Conservation (phyloP, 2,797 vertebrate genomes). For the Emydoidea blandingii region DNA sequence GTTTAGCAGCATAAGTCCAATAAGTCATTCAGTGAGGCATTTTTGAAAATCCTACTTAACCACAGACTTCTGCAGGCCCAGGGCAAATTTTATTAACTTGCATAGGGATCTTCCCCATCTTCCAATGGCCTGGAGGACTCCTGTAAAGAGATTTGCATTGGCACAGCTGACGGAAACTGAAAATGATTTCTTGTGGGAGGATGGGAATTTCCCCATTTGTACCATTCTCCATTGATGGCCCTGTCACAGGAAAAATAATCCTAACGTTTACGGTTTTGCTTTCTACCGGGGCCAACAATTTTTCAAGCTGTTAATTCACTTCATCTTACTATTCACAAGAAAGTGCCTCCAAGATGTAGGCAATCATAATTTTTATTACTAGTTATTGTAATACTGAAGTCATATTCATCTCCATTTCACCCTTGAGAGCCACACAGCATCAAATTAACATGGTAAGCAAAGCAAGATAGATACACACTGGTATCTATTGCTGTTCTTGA, state of each 20-base stretch:
- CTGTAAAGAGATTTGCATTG: not conserved
- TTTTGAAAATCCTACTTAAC: not conserved
- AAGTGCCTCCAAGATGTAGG: constrained; percentile 74
- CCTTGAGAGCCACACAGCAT: constrained; percentile 56
- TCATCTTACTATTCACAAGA: constrained; percentile 52
- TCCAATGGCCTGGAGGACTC: not conserved
- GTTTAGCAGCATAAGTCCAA: not conserved
- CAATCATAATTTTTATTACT: constrained; percentile 77
- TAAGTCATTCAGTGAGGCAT: not conserved
- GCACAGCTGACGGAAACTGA: not conserved
- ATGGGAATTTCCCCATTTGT: not conserved
- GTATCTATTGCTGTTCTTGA: accelerated
- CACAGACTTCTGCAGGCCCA: not conserved
- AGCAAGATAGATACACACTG: constrained; percentile 4
- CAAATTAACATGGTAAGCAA: constrained; percentile 1
- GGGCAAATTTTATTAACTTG: not conserved
- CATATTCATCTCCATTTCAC: constrained; percentile 57
- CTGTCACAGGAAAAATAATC: constrained; percentile 59
- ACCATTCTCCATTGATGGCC: not conserved
- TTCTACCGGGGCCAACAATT: constrained; percentile 65
- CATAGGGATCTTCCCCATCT: too few species aligned
- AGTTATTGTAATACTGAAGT: constrained; percentile 53
- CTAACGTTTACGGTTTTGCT: constrained; percentile 44
- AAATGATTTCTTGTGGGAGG: not conserved
- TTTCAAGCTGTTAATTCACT: constrained; percentile 78